These are phyloP conservation scores for Brachionus rubens DNA, from an alignment of 1,140 invertebrate species.

Conservation along the genomic window DNA sequence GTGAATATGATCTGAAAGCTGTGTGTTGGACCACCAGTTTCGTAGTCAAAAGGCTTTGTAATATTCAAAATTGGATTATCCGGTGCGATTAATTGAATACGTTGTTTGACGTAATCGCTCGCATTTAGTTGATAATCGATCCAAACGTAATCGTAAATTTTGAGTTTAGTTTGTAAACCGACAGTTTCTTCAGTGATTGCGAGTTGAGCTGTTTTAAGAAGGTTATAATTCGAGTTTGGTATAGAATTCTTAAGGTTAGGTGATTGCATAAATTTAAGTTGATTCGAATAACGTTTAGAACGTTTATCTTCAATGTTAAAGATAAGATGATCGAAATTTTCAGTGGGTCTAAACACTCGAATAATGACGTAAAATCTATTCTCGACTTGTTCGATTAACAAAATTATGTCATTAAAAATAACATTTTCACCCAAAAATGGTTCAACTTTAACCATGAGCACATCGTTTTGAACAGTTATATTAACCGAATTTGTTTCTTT, in stretches of 20 bases:
- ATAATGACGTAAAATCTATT: not conserved
- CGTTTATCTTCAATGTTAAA: slow-evolving; percentile 25
- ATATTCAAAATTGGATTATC: slow-evolving; percentile 42
- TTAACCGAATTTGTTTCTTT: not conserved
- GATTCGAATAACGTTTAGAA: not conserved
- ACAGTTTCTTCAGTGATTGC: slow-evolving; percentile 44
- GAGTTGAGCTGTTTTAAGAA: slow-evolving; percentile 30
- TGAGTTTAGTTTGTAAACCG: slow-evolving; percentile 38
- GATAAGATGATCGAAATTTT: not conserved
- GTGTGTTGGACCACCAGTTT: slow-evolving; percentile 27
- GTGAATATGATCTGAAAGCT: slow-evolving; percentile 44
- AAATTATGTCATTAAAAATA: not conserved
- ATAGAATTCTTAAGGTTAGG: not conserved
- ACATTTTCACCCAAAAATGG: not conserved
- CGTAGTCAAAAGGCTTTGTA: slow-evolving; percentile 39
- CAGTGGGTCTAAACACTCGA: not conserved
- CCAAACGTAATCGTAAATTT: slow-evolving; percentile 44
- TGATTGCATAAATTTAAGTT: not conserved
- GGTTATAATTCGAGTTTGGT: slow-evolving; percentile 26
- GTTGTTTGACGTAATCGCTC: slow-evolving; percentile 17
- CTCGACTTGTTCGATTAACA: not conserved
- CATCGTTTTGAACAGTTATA: not conserved
- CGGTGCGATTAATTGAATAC: slow-evolving; percentile 36
- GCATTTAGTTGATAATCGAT: slow-evolving; percentile 37
- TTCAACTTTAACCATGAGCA: not conserved